Evolutionary conservation across 2,888 invertebrate genomes (phyloP).

Genomic region (Dysmachus trigonus): DNA sequence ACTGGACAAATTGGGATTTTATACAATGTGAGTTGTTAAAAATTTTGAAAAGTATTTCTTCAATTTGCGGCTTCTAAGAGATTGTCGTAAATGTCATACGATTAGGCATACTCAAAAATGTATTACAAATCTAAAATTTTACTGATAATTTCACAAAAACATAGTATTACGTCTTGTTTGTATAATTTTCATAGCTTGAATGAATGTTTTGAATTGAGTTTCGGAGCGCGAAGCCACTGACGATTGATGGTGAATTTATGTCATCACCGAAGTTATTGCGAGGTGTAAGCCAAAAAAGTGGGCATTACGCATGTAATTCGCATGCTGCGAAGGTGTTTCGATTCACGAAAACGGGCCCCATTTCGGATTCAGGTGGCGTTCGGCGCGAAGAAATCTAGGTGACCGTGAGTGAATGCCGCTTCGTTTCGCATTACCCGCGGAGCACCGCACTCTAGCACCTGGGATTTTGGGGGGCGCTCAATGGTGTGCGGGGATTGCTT

Average conservation of each 20-base stretch:
- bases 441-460: background rate
- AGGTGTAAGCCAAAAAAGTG: background rate
- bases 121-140: background rate
- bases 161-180: background rate
- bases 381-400: conserved; percentile 11
- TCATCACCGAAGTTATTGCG: background rate
- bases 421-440: background rate
- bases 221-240: background rate
- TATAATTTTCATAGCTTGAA: background rate
- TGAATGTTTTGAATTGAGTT: background rate
- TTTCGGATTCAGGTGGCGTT: conserved; percentile 8
- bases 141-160: background rate
- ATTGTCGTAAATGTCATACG: too few species aligned
- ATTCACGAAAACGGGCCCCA: background rate
- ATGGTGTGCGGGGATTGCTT: background rate
- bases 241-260: background rate
- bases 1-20: too few species aligned
- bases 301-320: background rate
- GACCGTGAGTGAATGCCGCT: conserved; percentile 8
- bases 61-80: too few species aligned
- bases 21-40: too few species aligned
- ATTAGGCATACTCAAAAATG: too few species aligned
- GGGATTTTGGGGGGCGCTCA: background rate
- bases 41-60: too few species aligned
- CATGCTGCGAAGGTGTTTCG: background rate